Percentiles rank a stretch among this genome's conserved stretches.
phyloP scores from a whole-genome alignment of 2,113 vertebrate genomes.

The Podarcis muralis region DNA sequence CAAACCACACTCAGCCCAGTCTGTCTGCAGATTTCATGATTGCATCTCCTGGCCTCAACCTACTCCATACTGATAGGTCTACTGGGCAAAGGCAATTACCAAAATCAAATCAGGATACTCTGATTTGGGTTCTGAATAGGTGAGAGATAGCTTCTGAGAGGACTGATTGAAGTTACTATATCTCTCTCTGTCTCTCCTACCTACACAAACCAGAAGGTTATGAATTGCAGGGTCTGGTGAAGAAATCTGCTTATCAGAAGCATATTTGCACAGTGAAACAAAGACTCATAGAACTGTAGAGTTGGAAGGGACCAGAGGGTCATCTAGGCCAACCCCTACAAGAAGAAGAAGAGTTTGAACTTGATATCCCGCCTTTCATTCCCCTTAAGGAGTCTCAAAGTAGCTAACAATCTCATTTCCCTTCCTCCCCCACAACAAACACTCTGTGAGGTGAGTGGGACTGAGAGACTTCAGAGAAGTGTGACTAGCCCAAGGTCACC shows the following conservation, averaged over 20 bases:
- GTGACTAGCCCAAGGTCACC: too few relatives aligned
- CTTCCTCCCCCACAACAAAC: too few relatives aligned
- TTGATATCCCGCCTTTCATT: too few relatives aligned
- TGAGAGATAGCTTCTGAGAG: constrained; percentile 35
- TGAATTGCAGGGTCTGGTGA: background rate
- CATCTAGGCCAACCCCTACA: too few relatives aligned
- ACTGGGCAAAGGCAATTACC: constrained; percentile 13
- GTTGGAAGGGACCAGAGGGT: too few relatives aligned
- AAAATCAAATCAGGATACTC: background rate
- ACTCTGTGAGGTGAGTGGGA: too few relatives aligned
- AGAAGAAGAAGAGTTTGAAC: too few relatives aligned
- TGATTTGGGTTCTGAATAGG: background rate
- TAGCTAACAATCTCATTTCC: too few relatives aligned
- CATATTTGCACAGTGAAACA: constrained; percentile 34
- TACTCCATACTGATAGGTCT: background rate
- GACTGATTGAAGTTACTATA: constrained; percentile 37
- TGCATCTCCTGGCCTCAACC: background rate
- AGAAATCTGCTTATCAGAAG: constrained; percentile 17
- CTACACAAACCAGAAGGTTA: background rate
- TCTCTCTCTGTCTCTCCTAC: constrained; percentile 11
- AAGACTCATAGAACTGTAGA: background rate
- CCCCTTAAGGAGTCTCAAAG: too few relatives aligned
- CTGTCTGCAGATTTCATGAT: background rate
- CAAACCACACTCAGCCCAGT: too few relatives aligned
- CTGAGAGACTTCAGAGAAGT: too few relatives aligned